Base-by-base conservation (phyloP, 2,113 vertebrate species). In the Grammomys surdaster region DNA sequence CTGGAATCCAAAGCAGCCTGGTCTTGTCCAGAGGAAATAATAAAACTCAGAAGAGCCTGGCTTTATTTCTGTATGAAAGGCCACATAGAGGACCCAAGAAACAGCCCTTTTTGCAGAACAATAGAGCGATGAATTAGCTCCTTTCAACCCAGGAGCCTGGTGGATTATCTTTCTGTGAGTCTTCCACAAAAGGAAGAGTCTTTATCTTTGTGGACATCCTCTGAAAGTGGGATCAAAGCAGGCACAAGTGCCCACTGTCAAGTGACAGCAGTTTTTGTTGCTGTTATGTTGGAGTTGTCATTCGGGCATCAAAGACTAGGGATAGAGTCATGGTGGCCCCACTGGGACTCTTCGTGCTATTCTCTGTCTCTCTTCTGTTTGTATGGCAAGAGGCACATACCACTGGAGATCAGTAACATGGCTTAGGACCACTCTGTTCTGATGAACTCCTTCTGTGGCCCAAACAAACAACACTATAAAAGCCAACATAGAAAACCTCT, bases 21-120 rank as follows among this genome's bases (percentile, higher is more conserved):
- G 4, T 80, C 78, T 91, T 51, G 63, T 80, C 69, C 65, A 89
- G 73, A 95, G 73, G 56, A 54, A 33, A 80, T 12, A 69, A 6
- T 60, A 72, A 54, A 90, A 72, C 26, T 14, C 31, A 17, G 48
- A 97, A 88, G 87, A 51, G 26, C 46, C 63, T 36, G 85, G 82
- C 89, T 93, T 95, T 78, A 77, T 96, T 95, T 91, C 81, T 86
- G 58, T 56, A 63, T 67, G n/a, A 89, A 89, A 94, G 93, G 54
- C 58, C 76, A 54, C 28, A 58, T 0, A 16, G 60, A 77, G 72
- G 58, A 63, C 26, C 72, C 65, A 43, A 43, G 36, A 5, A 43
- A 58, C 46, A 78, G 4, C 76, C 90, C 63, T 95, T 48, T 87
- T 77, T 94, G 33, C 36, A 48, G 65, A 40, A 69, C 33, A 67